Conservation (phyloP, 2,797 vertebrate genomes). For the Sebastes steindachneri region DNA sequence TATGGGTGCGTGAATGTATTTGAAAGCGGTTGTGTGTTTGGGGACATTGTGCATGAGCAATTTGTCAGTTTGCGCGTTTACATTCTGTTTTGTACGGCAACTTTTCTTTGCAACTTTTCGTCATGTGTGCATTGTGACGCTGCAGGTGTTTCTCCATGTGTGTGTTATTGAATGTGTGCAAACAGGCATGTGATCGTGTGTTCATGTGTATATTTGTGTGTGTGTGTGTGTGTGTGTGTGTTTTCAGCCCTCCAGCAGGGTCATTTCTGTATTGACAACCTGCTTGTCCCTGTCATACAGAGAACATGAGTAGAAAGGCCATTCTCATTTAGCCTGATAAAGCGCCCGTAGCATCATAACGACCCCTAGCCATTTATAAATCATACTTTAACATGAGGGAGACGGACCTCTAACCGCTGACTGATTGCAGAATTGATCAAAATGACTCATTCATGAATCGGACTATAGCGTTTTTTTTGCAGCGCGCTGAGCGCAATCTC, state of each 20-base stretch:
- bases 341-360: conserved; percentile 63
- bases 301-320: conserved; percentile 77
- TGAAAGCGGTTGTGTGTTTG: neutral
- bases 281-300: conserved; percentile 78
- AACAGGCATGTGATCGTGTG: neutral
- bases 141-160: neutral
- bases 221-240: conserved; percentile 2
- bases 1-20: neutral
- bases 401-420: conserved; percentile 61
- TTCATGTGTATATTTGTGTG: conserved; percentile 7
- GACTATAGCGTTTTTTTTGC: conserved; percentile 22
- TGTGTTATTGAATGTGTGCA: conserved; percentile 4
- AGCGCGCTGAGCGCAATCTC: neutral
- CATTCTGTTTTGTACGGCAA: neutral
- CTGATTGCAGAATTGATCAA: conserved; percentile 77
- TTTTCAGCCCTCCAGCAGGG: conserved; percentile 60
- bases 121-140: neutral
- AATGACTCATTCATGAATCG: conserved; percentile 75
- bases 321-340: conserved; percentile 79
- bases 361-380: conserved; percentile 79
- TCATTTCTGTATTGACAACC: conserved; percentile 79
- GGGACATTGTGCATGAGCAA: neutral
- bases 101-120: neutral
- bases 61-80: neutral
- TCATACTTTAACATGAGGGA: conserved; percentile 76